Conservation (phyloP, 2,113 vertebrate species). For the Crotalus helleri region DNA sequence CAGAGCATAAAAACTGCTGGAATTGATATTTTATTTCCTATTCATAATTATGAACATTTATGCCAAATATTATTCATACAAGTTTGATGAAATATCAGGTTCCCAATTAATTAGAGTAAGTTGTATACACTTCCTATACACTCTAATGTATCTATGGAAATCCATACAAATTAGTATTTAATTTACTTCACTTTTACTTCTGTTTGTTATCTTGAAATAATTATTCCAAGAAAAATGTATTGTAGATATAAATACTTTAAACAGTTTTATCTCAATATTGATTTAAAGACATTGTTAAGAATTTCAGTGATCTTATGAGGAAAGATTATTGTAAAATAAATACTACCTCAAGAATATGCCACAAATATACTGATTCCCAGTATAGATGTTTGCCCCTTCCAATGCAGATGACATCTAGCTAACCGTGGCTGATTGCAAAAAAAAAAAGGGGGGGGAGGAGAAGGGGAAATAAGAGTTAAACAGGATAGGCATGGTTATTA, state of each 20-base stretch:
- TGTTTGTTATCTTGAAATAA: neutral
- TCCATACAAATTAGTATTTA: neutral
- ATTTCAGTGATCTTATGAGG: neutral
- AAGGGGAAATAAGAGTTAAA: neutral
- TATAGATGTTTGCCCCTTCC: neutral
- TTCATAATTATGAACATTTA: neutral
- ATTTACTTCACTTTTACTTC: neutral
- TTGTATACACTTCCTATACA: neutral
- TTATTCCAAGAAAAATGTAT: neutral
- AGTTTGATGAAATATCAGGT: neutral
- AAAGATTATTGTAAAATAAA: neutral
- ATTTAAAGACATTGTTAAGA: neutral
- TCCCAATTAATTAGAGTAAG: neutral
- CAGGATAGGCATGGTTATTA: neutral
- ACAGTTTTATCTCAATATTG: neutral
- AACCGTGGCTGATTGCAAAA: neutral
- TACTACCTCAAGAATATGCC: neutral
- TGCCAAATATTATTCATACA: neutral
- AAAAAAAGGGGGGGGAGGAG: fast-evolving
- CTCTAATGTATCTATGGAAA: neutral
- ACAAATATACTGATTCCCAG: neutral
- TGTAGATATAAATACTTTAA: neutral
- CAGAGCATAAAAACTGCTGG: neutral
- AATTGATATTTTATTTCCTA: neutral
- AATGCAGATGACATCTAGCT: neutral